Percentiles rank a stretch among this genome's conserved stretches.
Conservation (phyloP, 2,797 vertebrate species). For the Poeciliopsis paucimaculata region DNA sequence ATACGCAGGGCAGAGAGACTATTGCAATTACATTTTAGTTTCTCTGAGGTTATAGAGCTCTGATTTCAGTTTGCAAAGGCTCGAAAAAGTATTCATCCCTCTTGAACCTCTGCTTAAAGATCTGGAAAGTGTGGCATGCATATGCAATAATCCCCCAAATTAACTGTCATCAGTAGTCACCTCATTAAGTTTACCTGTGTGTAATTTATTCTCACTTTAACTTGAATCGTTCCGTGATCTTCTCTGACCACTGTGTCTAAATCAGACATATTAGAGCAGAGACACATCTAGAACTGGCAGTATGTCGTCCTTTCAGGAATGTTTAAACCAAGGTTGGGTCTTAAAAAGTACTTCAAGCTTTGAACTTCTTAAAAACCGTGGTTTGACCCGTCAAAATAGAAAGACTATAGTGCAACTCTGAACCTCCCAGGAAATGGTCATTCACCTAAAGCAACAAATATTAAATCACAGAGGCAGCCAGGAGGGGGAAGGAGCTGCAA, state of each 20-base stretch:
- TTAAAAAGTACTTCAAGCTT: background rate
- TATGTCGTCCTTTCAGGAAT: too few species aligned
- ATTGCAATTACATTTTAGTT: slow-evolving; percentile 12
- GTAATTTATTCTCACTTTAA: background rate
- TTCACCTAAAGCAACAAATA: background rate
- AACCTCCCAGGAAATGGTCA: background rate
- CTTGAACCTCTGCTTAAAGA: background rate
- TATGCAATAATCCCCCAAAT: background rate
- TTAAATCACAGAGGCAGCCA: background rate
- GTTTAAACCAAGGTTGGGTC: background rate
- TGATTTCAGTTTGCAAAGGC: background rate
- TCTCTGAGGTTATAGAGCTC: slow-evolving; percentile 34
- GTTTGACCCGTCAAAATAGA: background rate
- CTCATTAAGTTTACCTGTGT: background rate
- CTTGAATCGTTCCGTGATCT: background rate
- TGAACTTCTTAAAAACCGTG: too few species aligned
- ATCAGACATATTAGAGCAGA: background rate
- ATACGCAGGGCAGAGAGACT: slow-evolving; percentile 36
- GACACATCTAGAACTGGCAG: background rate
- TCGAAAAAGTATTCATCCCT: background rate
- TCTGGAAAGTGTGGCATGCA: background rate
- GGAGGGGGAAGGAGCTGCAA: background rate
- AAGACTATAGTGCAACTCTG: background rate
- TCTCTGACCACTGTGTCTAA: background rate
- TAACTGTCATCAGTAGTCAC: background rate